phyloP scores from a whole-genome alignment of 2,113 vertebrate genomes.

The Phyllostomus hastatus region DNA sequence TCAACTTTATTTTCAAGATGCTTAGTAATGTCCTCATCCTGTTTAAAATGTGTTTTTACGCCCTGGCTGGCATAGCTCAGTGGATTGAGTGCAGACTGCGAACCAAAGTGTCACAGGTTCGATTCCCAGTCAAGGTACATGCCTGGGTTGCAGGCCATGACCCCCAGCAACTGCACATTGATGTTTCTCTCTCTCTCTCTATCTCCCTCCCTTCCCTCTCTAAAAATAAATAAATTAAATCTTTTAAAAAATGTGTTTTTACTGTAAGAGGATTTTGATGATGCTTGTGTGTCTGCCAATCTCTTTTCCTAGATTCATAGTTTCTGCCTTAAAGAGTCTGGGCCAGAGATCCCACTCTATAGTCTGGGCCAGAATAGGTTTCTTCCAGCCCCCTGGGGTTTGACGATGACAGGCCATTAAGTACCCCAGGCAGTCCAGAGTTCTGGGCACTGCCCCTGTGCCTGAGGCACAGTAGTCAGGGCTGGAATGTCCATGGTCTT shows the following conservation, averaged over 20 bases:
- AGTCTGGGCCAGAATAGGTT: neutral
- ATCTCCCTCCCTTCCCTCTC: no score
- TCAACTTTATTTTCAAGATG: conserved; percentile 9
- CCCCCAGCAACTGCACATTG: no score
- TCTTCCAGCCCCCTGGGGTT: neutral
- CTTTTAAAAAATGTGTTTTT: neutral
- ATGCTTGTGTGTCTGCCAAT: neutral
- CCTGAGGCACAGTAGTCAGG: fast-evolving
- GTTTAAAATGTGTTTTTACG: neutral
- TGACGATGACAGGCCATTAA: neutral
- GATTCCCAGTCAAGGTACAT: no score
- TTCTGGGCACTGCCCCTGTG: neutral
- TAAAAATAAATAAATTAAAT: no score
- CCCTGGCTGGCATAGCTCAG: no score
- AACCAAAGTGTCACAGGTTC: no score
- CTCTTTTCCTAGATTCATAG: neutral
- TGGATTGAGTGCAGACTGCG: no score
- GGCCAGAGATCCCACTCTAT: neutral
- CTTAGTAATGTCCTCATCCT: neutral
- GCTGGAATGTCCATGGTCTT: neutral
- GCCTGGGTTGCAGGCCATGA: no score
- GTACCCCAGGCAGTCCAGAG: no score
- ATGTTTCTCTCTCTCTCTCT: no score
- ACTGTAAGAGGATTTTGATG: neutral
- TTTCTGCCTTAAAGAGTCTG: neutral